Evolutionary conservation across 2,113 vertebrate species (phyloP), one percentile per base, ranked within the genome.

Genomic region (Penelope pileata): DNA sequence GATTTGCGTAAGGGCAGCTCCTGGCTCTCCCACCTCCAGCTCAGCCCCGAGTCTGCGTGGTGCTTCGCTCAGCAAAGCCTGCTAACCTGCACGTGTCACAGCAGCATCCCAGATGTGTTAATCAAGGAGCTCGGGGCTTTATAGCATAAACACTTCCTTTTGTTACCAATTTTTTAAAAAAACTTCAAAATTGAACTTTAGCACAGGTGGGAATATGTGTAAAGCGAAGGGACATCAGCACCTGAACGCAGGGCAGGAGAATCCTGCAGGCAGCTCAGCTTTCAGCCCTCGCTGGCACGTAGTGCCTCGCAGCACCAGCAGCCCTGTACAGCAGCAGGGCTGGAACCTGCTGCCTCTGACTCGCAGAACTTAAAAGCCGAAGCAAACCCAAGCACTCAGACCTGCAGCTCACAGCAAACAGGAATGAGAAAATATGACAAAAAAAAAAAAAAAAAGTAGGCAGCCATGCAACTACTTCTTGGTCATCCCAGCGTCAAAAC

Each of bases 51-150:
- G 1, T 72, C 82, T 34, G 19, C 22, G 38, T 43, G 74, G 70
- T 68, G n/a, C 0, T 0, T 30, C 12, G 40, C 82, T 63, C 30
- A 7, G 70, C 40, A 94, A 93, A 70, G 76, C 95, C 84, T 67
- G 74, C 87, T 83, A 82, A 62, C 74, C 72, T 59, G 63, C 92
- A 1, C 12, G 40, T 23, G 18, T 36, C 60, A n/a, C 76, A 86
- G 76, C 38, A 68, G 66, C 54, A 27, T 54, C 86, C 45, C 63
- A 34, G 93, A 43, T 7, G 50, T 74, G 53, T 93, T 69, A 82
- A 54, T 59, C 75, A 77, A 83, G 87, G 87, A 90, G 74, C 88
- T 86, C n/a, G 42, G 17, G 40, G 70, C 72, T 86, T 62, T 60
- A 54, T 32, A 27, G 8, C 16, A 70, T 11, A n/a, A 93, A 83